phyloP scores from a whole-genome alignment of 2,888 invertebrate species.

The Adelognathus sp. region DNA sequence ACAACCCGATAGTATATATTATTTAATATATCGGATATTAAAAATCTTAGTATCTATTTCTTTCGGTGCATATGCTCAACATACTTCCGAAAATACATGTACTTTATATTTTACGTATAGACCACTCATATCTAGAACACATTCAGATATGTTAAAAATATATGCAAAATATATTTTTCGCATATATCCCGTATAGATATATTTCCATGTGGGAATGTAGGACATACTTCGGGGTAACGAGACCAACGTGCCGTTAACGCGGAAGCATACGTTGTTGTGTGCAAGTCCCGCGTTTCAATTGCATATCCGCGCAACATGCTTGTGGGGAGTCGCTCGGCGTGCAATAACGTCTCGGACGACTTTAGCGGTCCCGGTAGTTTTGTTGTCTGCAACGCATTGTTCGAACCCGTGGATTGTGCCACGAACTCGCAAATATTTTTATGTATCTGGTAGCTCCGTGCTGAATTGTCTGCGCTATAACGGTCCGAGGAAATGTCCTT shows the following conservation, averaged over 20 bases:
- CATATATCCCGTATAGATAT: neutral
- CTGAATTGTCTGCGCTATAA: slow-evolving; percentile 11
- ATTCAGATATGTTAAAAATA: too few species aligned
- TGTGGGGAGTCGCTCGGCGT: slow-evolving; percentile 2
- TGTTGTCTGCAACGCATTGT: slow-evolving; percentile 50
- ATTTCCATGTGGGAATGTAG: neutral
- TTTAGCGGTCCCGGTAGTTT: neutral
- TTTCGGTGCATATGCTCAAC: too few species aligned
- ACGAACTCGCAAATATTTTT: neutral
- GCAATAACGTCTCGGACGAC: neutral
- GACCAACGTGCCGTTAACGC: slow-evolving; percentile 44
- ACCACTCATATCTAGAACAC: too few species aligned
- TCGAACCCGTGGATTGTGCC: slow-evolving; percentile 3
- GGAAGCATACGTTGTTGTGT: slow-evolving; percentile 26
- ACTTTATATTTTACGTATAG: too few species aligned
- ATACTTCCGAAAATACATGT: too few species aligned
- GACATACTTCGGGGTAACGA: slow-evolving; percentile 10
- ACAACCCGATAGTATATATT: too few species aligned
- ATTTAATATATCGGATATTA: too few species aligned
- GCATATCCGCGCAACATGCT: neutral
- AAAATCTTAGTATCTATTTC: too few species aligned
- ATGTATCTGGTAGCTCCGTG: neutral
- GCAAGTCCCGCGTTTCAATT: slow-evolving; percentile 25
- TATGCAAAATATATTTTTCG: neutral
- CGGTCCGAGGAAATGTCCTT: slow-evolving; percentile 25